Evolutionary conservation across 2,113 vertebrate species (phyloP), one percentile per base, ranked within the genome.

Genomic region (Pelmatolapia mariae): DNA sequence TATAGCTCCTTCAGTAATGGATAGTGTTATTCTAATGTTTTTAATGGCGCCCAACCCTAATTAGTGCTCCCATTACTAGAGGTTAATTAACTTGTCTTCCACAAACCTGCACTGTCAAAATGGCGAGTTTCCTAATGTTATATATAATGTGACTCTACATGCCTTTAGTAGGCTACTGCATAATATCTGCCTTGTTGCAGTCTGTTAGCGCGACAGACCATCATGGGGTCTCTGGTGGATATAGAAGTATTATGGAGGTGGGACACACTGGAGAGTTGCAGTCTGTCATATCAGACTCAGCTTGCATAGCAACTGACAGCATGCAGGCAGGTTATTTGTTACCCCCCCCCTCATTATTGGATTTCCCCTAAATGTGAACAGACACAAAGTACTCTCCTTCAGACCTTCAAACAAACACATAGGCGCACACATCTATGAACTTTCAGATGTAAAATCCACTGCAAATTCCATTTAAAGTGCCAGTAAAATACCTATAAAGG

Each of bases 291-390:
- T 88, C 87, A 85, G 82, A 91, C 86, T 85, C 43, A 24, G 63
- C 89, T 89, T 93, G 95, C 94, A 95, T 95, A 94, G 95, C 93
- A 94, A 95, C 94, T 56, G 92, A 83, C 89, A 78, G 86, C 85
- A 86, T 57, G 16, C 45, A 47, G 38, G 47, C 73, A 81, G 89
- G 79, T 66, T 94, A 86, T 91, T 80, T 84, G 73, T 90, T 83
- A 19, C 22, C 61, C 81, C 43, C 33, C 22, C 61, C 81, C 43
- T 29, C 47, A 43, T 92, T 88, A 91, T 88, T 89, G 33, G 89
- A 89, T 94, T 91, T 57, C 59, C 86, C 36, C 83, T 80, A 80
- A 87, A 50, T 88, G 87, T 50, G 68, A 86, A 84, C 26, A 31
- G 15, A n/a, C 45, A 33, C 7, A 31, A n/a, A 78, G 16, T 19